Conservation (phyloP, 2,797 vertebrate genomes). For the Tapera naevia region DNA sequence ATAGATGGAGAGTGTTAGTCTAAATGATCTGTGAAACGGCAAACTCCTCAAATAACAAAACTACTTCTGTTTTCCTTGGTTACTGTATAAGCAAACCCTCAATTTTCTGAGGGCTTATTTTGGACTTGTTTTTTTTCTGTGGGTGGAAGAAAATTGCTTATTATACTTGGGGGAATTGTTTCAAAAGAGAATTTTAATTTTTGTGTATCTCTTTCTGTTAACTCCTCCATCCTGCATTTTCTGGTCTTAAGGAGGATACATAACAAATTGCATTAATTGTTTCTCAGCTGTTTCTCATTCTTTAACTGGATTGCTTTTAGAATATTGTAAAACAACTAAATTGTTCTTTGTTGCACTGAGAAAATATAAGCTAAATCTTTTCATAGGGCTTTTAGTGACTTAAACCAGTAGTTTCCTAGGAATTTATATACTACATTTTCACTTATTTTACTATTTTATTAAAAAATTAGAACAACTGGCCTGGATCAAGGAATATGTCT, state of each 20-base stretch:
- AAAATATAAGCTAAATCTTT: not conserved
- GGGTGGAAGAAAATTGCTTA: not conserved
- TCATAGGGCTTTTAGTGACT: not conserved
- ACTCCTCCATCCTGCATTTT: not conserved
- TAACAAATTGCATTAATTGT: not conserved
- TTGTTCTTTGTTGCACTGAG: not conserved
- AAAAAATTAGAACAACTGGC: not conserved
- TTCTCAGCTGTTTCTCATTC: not conserved
- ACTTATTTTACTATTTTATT: not conserved
- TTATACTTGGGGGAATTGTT: not conserved
- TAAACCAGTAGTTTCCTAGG: not conserved
- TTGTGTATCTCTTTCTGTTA: not conserved
- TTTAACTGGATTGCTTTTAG: not conserved
- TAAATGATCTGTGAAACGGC: not conserved
- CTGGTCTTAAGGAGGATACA: not conserved
- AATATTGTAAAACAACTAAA: not conserved
- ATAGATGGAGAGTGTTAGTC: not conserved
- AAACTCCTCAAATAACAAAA: not conserved
- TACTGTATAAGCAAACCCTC: not conserved
- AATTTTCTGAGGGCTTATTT: not conserved
- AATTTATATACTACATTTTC: not conserved
- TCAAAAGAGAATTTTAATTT: not conserved
- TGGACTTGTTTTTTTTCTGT: not conserved
- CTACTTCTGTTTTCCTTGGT: not conserved
- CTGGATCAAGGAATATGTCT: not conserved